Percentiles rank a stretch among this genome's conserved stretches.
Evolutionary conservation across 2,888 invertebrate species (phyloP).

Genomic region (Habrosyne pyritoides): DNA sequence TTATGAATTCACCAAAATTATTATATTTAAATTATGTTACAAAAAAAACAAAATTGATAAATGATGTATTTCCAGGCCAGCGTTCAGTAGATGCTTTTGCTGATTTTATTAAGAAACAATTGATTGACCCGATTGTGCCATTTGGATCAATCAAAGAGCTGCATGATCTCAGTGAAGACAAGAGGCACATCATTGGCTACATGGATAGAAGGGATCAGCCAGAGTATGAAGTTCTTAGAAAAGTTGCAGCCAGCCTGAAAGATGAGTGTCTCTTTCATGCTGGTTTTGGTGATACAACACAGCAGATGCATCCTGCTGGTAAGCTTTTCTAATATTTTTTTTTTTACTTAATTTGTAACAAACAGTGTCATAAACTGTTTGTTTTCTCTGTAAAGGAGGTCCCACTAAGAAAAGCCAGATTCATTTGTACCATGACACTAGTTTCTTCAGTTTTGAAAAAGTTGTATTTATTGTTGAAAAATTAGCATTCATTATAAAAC

Average conservation of each 20-base stretch:
- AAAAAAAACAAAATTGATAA: background rate
- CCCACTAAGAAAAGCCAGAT: no score
- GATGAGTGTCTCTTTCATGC: slow-evolving; percentile 98
- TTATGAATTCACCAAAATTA: no score
- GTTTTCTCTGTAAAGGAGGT: no score
- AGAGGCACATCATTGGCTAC: slow-evolving; percentile 94
- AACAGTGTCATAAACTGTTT: background rate
- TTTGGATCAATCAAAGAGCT: slow-evolving; percentile 89
- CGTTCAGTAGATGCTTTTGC: slow-evolving; percentile 95
- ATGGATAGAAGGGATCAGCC: slow-evolving; percentile 92
- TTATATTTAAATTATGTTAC: no score
- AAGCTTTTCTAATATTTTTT: slow-evolving; percentile 24
- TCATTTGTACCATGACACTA: no score
- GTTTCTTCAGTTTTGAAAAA: no score
- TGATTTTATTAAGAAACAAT: slow-evolving; percentile 93
- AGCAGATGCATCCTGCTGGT: slow-evolving; percentile 93
- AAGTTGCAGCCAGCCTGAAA: slow-evolving; percentile 93
- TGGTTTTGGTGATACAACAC: slow-evolving; percentile 93
- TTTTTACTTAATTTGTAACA: slow-evolving; percentile 3
- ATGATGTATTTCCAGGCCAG: slow-evolving; percentile 73
- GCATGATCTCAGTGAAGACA: slow-evolving; percentile 89
- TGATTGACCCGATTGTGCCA: slow-evolving; percentile 93
- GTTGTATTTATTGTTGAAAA: no score
- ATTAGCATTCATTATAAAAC: no score
- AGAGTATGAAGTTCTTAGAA: slow-evolving; percentile 91